Evolutionary conservation across 2,888 invertebrate species (phyloP), one percentile per base, ranked within the genome.

Genomic region (Meliscaeva auricollis): DNA sequence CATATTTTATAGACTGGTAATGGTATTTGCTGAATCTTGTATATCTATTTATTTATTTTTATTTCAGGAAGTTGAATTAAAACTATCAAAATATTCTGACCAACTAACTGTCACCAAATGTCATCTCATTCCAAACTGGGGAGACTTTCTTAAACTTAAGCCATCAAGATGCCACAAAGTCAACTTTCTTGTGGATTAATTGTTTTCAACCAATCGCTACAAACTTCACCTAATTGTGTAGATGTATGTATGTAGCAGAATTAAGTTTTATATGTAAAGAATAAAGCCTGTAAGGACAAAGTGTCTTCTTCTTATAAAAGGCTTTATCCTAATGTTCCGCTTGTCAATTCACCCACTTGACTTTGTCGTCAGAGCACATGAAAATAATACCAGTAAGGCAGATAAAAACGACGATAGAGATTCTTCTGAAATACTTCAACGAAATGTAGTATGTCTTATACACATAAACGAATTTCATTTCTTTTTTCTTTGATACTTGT

Each of bases 311-410:
- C 26, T 20, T 50, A 38, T 22, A 32, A 52, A 66, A 66, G 76
- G 68, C 68, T 76, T 68, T 76, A 76, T 68, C 58, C 38, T 76
- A 38, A 58, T 68, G 26, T 50, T 76, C 32, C 58, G 58, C 58
- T 35, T 68, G 46, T 48, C 68, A 58, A 58, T 68, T 68, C 50
- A n/a, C 17, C 68, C 68, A 76, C 76, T 76, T 76, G 58, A 76
- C 68, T 58, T 50, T 50, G 58, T 30, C 35, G 50, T 60, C 68
- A 30, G 58, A 68, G 50, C 46, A 66, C 75, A 75, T 46, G 56
- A 66, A 35, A 48, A 75, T 66, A 66, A 58, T 46, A 64, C 46
- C 64, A 68, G 58, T 9, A 30, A 20, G 46, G 9, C 7, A 75
- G 26, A 46, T 66, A 68, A 68, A 76, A 76, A 76, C 32, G 76